phyloP scores from a whole-genome alignment of 1,140 invertebrate genomes.

The Tetramorium simillimum region DNA sequence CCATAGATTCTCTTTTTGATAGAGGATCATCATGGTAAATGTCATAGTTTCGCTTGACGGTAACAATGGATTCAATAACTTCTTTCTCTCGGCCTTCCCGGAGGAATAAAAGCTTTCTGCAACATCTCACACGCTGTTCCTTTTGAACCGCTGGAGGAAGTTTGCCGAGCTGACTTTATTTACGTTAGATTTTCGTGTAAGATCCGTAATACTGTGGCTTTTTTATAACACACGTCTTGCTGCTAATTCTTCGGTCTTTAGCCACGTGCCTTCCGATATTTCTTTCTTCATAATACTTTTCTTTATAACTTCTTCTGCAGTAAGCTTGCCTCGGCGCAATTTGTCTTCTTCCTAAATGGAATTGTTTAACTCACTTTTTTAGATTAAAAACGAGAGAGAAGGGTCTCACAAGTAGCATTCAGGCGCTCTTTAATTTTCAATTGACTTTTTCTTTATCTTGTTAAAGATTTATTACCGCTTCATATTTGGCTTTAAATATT shows the following conservation, averaged over 20 bases:
- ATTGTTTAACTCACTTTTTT: not conserved
- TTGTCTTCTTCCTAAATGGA: not conserved
- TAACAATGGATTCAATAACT: constrained; percentile 17
- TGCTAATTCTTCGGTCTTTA: not conserved
- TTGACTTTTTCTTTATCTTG: not conserved
- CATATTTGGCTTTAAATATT: not conserved
- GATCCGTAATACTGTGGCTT: not conserved
- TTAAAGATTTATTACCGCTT: not conserved
- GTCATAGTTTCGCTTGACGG: not conserved
- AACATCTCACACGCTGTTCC: not conserved
- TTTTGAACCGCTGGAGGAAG: not conserved
- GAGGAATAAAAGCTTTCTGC: not conserved
- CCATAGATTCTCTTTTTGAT: not conserved
- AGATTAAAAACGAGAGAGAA: not conserved
- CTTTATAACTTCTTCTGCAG: not conserved
- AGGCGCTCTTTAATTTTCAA: not conserved
- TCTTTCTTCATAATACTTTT: not conserved
- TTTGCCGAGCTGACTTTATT: not conserved
- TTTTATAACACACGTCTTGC: not conserved
- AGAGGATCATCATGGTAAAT: not conserved
- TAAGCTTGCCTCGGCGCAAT: not conserved
- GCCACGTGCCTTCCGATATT: not conserved
- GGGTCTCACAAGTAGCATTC: not conserved
- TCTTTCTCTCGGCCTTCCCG: not conserved
- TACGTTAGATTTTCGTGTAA: not conserved